These are phyloP conservation scores for Cryptosula pallasiana DNA, from an alignment of 2,888 invertebrate species.

Conservation along the genomic window DNA sequence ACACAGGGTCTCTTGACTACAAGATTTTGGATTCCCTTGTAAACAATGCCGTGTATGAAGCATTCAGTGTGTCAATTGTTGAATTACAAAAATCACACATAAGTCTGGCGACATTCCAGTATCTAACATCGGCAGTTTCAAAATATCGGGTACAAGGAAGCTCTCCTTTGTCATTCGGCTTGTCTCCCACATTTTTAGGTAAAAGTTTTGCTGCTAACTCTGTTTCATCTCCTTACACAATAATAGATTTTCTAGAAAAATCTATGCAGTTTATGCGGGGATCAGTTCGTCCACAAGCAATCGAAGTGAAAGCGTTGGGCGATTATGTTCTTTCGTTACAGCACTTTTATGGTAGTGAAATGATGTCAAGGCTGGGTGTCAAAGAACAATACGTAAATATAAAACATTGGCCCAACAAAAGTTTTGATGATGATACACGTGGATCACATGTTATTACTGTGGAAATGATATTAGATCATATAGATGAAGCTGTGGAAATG, in stretches of 20 bases:
- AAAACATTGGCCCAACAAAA: not conserved
- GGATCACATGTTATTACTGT: not conserved
- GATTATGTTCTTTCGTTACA: conserved; percentile 7
- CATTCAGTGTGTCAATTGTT: not conserved
- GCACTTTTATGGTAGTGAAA: not conserved
- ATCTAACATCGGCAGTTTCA: not conserved
- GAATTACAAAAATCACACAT: not conserved
- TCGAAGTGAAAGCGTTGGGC: conserved; percentile 11
- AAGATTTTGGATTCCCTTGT: conserved; percentile 7
- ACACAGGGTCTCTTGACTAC: not conserved
- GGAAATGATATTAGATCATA: not conserved
- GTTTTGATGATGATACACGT: too few relatives aligned
- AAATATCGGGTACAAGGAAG: not conserved
- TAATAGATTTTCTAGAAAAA: conserved; percentile 11
- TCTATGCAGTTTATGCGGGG: not conserved
- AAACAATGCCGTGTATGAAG: conserved; percentile 7
- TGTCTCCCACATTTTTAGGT: not conserved
- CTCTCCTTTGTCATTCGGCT: not conserved
- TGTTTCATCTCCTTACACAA: not conserved
- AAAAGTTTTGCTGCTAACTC: not conserved
- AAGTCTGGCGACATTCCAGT: not conserved
- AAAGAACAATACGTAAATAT: not conserved
- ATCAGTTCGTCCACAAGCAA: not conserved
- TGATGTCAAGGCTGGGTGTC: not conserved
- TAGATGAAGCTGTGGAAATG: not conserved